Base-by-base conservation (phyloP, 2,797 vertebrate species). In the Carduelis carduelis region DNA sequence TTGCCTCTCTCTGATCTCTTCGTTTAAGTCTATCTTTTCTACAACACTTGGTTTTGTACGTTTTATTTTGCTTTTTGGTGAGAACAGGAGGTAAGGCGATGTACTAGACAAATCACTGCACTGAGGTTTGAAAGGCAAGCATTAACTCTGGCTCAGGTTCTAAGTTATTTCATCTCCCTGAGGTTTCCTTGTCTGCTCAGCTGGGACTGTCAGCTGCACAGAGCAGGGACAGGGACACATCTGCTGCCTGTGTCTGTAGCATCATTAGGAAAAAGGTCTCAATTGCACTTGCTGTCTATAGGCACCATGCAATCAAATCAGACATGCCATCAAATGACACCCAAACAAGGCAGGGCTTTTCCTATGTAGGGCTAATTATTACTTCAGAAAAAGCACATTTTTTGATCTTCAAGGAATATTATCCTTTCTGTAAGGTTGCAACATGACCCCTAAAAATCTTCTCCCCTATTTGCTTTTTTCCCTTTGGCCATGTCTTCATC, bases 1-100 rank as follows among this genome's bases (percentile, higher is more conserved):
- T 80, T 94, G 13, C 39, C 55, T 81, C 37, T 64, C 74, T 93
- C 84, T 95, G 71, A 91, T 93, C 71, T 77, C 28, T 32, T 94
- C 1, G 0, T 47, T 94, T 92, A 61, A 93, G 35, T 52, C 72
- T 80, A 12, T 80, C 61, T 92, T 93, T 64, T 37, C 75, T 90
- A 59, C 28, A 41, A 44, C 26, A 14, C 71, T 77, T 78, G 30
- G 68, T 75, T 95, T 87, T 61, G 18, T 85, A 75, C 1, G 0
- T 71, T 86, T 90, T 79, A n/a, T 70, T 94, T 88, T 87, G 66
- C 26, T 64, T 66, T 89, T 66, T 26, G 6, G 44, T 56, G 86
- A 57, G 83, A 87, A 68, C n/a, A 87, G 65, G 81, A 83, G 65
- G 57, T 43, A 72, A 85, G 57, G 27, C 12, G 8, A 39, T 82